Base-by-base conservation (phyloP, 2,888 invertebrate species). In the Copidosoma aretas region DNA sequence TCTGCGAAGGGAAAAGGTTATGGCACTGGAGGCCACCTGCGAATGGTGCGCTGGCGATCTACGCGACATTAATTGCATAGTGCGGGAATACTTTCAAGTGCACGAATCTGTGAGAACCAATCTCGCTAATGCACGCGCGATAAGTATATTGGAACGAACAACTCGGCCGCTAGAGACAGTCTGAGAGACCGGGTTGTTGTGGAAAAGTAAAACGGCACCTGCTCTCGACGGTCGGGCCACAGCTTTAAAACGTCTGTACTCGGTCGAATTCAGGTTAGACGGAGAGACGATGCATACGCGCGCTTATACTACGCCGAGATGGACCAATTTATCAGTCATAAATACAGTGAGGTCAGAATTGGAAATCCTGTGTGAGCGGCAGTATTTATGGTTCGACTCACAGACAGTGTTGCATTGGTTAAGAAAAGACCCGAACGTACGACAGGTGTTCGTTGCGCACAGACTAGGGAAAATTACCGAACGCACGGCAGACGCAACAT, bases 271-370 rank as follows among this genome's bases (percentile, higher is more conserved):
- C 19, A 56, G 46, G n/a, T 12, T 65, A 0, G 60, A 60, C 17
- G n/a, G n/a, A 22, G 21, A 19, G 19, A 60, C 8, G 5, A 1
- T 17, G n/a, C 3, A 0, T 65, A 54, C 21, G 60, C 54, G 17
- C 2, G 4, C 0, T 25, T 43, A n/a, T 64, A 68, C 25, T 64
- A 64, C n/a, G 22, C 8, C 10, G 68, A 68, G 14, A 68, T 68
- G 60, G 17, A 64, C 3, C 51, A 52, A 5, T 25, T 67, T 19
- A 17, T 67, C 3, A 25, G 25, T 22, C 10, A 41, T 22, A 15
- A 46, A 43, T 1, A 17, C 21, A 4, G 46, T 56, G 1, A 19
- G 5, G 4, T 12, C 19, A 0, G 57, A 64, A 22, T 19, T 64
- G 1, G 51, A 57, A 10, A 49, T 57, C n/a, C 39, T 49, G 46